Evolutionary conservation across 64 coral and sea anemone species (phyloP).

Genomic region (Actinia equina): DNA sequence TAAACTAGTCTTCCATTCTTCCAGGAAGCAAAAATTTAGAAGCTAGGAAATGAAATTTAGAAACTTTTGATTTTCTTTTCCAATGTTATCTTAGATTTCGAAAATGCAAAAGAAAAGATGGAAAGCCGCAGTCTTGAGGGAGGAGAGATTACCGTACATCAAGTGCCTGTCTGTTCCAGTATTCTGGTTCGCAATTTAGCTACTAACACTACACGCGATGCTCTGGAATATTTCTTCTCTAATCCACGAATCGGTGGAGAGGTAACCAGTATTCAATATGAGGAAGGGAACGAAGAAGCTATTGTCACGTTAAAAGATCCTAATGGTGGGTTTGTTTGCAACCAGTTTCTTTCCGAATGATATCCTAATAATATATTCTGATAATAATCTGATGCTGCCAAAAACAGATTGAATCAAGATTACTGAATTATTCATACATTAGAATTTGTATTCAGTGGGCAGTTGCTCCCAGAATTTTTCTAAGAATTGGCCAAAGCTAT

Average conservation of each 20-base stretch:
- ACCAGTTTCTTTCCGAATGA: too few species aligned
- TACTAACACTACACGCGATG: background rate
- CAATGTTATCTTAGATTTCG: background rate
- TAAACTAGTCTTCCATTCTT: too few species aligned
- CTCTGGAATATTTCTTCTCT: background rate
- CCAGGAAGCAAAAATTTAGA: background rate
- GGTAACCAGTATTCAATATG: background rate
- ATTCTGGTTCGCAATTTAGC: background rate
- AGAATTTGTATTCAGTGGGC: too few species aligned
- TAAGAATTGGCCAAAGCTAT: too few species aligned
- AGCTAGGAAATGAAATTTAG: background rate
- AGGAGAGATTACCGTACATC: background rate
- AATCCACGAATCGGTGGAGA: background rate
- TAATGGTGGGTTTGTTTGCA: background rate
- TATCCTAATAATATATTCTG: too few species aligned
- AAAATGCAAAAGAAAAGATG: background rate
- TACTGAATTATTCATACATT: too few species aligned
- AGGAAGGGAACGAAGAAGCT: background rate
- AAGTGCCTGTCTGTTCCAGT: background rate
- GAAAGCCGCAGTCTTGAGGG: background rate
- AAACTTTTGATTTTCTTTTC: background rate
- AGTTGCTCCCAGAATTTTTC: too few species aligned
- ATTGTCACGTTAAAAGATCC: background rate
- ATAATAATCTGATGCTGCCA: background rate
- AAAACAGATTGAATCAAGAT: background rate